These are phyloP conservation scores for Chanos chanos DNA, from an alignment of 2,797 vertebrate species.

Conservation along the genomic window DNA sequence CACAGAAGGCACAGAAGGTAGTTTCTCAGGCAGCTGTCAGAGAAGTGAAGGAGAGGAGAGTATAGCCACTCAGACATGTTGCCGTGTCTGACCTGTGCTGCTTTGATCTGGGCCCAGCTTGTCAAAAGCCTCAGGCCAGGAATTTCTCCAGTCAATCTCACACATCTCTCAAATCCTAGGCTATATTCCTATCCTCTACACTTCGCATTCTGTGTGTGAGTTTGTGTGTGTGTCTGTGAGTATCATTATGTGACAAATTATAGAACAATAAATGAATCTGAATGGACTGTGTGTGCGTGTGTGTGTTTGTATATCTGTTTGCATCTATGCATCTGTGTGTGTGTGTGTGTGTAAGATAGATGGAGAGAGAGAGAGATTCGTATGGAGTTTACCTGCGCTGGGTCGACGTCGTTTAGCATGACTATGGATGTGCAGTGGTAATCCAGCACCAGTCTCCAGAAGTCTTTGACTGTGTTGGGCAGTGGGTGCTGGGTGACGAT, in stretches of 20 bases:
- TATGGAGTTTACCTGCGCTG: slow-evolving; percentile 80
- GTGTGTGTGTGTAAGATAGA: slow-evolving; percentile 6
- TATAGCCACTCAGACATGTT: too few species aligned
- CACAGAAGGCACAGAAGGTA: too few species aligned
- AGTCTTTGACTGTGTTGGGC: slow-evolving; percentile 97
- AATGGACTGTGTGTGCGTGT: background rate
- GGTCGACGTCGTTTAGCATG: slow-evolving; percentile 96
- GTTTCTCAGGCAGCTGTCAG: too few species aligned
- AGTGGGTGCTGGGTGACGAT: slow-evolving; percentile 97
- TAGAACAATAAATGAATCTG: too few species aligned
- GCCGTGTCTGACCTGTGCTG: background rate
- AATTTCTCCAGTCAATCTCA: slow-evolving; percentile 13
- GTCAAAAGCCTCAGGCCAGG: slow-evolving; percentile 30
- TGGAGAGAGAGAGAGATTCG: background rate
- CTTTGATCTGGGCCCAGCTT: slow-evolving; percentile 36
- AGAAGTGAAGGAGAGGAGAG: slow-evolving; percentile 17
- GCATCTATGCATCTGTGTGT: background rate
- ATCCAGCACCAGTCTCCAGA: slow-evolving; percentile 95
- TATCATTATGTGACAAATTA: too few species aligned
- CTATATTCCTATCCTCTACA: background rate
- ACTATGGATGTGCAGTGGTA: slow-evolving; percentile 96
- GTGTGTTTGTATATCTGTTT: background rate
- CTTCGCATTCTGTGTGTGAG: background rate
- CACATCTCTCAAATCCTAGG: too few species aligned
- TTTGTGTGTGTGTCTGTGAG: background rate